A percentile compares a stretch with the other conserved stretches of the same genome.
These are phyloP conservation scores for Tapirus terrestris DNA, from an alignment of 2,113 vertebrate species.

Conservation along the genomic window DNA sequence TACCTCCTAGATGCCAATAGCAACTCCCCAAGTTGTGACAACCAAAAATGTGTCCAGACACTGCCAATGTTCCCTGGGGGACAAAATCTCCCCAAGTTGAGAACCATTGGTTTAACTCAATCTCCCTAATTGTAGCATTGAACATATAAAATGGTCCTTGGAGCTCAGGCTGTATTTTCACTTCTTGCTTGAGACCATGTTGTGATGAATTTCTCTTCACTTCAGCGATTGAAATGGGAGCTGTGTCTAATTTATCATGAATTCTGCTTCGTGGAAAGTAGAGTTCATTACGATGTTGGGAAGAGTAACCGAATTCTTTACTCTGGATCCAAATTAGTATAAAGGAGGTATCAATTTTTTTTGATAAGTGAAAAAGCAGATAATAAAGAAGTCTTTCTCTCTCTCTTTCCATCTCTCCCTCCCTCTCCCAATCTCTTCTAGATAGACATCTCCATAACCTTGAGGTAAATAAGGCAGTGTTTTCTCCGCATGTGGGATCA, in stretches of 20 bases:
- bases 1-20: background rate
- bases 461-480: background rate
- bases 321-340: background rate
- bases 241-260: background rate
- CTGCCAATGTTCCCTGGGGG: background rate
- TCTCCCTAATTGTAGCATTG: background rate
- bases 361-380: constrained; percentile 8
- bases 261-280: constrained; percentile 25
- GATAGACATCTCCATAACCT: background rate
- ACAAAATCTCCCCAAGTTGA: background rate
- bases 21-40: background rate
- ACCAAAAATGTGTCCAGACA: background rate
- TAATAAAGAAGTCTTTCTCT: background rate
- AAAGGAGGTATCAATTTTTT: background rate
- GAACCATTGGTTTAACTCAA: background rate
- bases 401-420: background rate
- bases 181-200: background rate
- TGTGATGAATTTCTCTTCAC: constrained; percentile 24
- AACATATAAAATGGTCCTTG: background rate
- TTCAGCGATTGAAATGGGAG: background rate
- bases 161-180: background rate
- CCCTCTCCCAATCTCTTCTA: background rate
- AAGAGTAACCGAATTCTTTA: constrained; percentile 27
- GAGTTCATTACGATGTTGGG: constrained; percentile 23
- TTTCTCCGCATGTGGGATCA: background rate